These are phyloP conservation scores for Pedetes capensis DNA, from an alignment of 2,113 vertebrate species.

Conservation along the genomic window DNA sequence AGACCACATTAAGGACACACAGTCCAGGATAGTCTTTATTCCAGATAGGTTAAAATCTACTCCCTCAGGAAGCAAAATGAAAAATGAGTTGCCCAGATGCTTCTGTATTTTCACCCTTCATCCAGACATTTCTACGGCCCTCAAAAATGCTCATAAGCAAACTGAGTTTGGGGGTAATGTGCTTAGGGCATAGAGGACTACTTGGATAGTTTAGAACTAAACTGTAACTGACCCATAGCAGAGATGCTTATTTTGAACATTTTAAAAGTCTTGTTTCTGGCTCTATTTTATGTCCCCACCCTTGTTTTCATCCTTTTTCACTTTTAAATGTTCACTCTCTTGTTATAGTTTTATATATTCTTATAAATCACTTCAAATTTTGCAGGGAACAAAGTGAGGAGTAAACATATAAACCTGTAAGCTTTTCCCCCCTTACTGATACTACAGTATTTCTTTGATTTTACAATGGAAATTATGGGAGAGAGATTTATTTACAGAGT, in stretches of 20 bases:
- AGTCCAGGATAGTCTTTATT: constrained; percentile 21
- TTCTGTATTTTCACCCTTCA: background rate
- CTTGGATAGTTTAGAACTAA: background rate
- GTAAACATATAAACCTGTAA: background rate
- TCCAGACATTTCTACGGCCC: background rate
- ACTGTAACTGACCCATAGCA: background rate
- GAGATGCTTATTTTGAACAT: constrained; percentile 1
- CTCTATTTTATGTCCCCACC: background rate
- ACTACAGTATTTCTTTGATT: constrained; percentile 17
- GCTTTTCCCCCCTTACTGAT: background rate
- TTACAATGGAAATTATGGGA: background rate
- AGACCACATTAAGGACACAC: background rate
- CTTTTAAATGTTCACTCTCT: background rate
- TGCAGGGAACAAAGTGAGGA: background rate
- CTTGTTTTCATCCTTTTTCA: constrained; percentile 26
- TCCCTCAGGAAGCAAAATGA: constrained; percentile 42
- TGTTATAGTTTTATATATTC: background rate
- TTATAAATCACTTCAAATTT: constrained; percentile 35
- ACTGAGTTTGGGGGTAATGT: background rate
- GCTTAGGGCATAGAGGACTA: background rate
- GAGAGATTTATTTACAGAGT: background rate
- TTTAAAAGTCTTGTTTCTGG: constrained; percentile 27
- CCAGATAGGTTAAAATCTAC: constrained; percentile 10
- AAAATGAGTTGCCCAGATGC: constrained; percentile 12
- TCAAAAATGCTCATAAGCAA: constrained; percentile 13